phyloP scores from a whole-genome alignment of 2,113 vertebrate species.

The Aptenodytes forsteri region DNA sequence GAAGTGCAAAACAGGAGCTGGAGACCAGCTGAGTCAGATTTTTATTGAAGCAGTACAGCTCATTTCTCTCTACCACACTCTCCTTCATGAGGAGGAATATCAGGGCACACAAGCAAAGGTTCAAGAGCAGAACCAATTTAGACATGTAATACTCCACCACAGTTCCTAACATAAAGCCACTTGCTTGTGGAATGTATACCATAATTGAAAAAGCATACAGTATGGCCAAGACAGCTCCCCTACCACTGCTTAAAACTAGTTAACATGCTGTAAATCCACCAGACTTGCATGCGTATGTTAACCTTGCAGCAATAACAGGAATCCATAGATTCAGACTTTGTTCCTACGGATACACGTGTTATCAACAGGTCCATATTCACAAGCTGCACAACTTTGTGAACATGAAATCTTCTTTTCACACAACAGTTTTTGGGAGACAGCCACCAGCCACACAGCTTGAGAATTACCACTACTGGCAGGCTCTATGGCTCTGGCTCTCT shows the following conservation, averaged over 20 bases:
- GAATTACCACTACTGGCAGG: background rate
- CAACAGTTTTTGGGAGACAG: background rate
- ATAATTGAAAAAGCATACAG: background rate
- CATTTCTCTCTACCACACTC: background rate
- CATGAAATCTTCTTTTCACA: background rate
- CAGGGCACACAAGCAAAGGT: background rate
- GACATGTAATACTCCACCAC: background rate
- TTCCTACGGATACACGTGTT: background rate
- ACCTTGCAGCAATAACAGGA: background rate
- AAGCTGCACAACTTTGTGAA: background rate
- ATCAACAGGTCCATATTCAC: background rate
- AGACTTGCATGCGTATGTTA: fast-evolving
- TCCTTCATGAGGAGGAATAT: background rate
- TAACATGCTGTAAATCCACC: background rate
- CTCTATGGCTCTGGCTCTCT: background rate
- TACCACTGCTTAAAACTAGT: background rate
- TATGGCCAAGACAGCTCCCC: background rate
- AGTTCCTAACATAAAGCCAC: background rate
- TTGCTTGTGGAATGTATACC: background rate
- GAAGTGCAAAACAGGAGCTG: background rate
- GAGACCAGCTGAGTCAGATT: background rate
- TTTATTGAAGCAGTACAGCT: background rate
- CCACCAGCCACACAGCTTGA: background rate
- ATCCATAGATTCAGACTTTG: background rate
- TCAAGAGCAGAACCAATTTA: background rate